A percentile compares a stretch with the other conserved stretches of the same genome.
Conservation (phyloP, 2,113 vertebrate genomes). For the Gymnarchus niloticus region DNA sequence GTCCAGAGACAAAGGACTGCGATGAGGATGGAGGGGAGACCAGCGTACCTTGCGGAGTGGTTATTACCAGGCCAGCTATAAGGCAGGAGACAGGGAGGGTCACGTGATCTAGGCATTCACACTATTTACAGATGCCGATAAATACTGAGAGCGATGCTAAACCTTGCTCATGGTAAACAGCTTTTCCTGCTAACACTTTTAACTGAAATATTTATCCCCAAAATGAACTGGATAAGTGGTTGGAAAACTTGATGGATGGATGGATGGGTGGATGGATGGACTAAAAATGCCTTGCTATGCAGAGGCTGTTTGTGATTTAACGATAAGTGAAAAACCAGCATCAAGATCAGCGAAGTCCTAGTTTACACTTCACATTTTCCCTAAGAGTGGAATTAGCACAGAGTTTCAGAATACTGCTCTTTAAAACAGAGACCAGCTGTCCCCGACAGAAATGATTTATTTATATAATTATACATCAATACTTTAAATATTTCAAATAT, state of each 20-base stretch:
- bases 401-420: not conserved
- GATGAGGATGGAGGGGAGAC: slow-evolving; percentile 85
- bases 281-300: not conserved
- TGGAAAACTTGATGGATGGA: not conserved
- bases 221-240: not conserved
- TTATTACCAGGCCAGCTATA: slow-evolving; percentile 91
- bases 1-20: slow-evolving; percentile 85
- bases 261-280: not conserved
- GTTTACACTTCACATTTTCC: not conserved
- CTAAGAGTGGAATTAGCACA: not conserved
- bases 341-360: not conserved
- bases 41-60: slow-evolving; percentile 87
- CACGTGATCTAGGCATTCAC: slow-evolving; percentile 26
- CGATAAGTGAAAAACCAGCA: not conserved
- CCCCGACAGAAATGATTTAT: not conserved
- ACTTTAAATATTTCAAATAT: not conserved
- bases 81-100: slow-evolving; percentile 35
- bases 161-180: not conserved
- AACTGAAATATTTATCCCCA: not conserved
- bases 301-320: not conserved
- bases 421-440: not conserved
- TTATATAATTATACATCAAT: not conserved
- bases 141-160: not conserved
- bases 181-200: not conserved
- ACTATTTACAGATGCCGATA: slow-evolving; percentile 6